Evolutionary conservation across 2,113 vertebrate species (phyloP).

Genomic region (Cephalopholis sonnerati): DNA sequence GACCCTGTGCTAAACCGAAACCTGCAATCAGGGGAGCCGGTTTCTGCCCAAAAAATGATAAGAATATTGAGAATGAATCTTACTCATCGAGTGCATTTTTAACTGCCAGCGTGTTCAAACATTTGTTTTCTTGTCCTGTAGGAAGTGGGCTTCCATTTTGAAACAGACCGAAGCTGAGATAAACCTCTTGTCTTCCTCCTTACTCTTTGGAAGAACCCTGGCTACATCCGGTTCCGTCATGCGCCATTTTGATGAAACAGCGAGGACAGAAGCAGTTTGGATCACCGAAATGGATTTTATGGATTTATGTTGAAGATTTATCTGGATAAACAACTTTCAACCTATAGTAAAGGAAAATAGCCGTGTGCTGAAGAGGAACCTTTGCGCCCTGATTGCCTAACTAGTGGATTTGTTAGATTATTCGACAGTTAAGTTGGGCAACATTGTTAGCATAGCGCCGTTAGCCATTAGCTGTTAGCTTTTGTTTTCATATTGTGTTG

Average conservation of each 20-base stretch:
- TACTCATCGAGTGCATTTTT: too few species aligned
- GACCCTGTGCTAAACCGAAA: not conserved
- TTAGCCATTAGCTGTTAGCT: conserved; percentile 43
- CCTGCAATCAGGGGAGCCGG: not conserved
- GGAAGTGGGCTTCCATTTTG: not conserved
- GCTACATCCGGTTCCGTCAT: conserved; percentile 63
- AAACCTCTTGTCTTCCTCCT: not conserved
- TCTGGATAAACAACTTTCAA: not conserved
- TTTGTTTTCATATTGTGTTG: conserved; percentile 50
- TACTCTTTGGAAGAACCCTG: conserved; percentile 24
- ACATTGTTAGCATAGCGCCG: conserved; percentile 43
- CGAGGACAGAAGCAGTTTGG: conserved; percentile 52
- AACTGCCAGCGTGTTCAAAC: not conserved
- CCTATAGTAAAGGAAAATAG: not conserved
- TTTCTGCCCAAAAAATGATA: too few species aligned
- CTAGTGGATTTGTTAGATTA: conserved; percentile 26
- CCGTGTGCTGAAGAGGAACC: conserved; percentile 11
- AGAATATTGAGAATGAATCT: too few species aligned
- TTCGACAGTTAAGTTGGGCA: conserved; percentile 7
- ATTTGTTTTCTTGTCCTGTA: not conserved
- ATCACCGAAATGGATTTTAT: conserved; percentile 57
- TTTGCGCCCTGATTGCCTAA: not conserved
- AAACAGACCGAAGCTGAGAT: too few species aligned
- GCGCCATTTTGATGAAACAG: conserved; percentile 83
- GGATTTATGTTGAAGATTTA: conserved; percentile 63